These are phyloP conservation scores for Murina feae DNA, from an alignment of 2,113 vertebrate species.

Conservation along the genomic window DNA sequence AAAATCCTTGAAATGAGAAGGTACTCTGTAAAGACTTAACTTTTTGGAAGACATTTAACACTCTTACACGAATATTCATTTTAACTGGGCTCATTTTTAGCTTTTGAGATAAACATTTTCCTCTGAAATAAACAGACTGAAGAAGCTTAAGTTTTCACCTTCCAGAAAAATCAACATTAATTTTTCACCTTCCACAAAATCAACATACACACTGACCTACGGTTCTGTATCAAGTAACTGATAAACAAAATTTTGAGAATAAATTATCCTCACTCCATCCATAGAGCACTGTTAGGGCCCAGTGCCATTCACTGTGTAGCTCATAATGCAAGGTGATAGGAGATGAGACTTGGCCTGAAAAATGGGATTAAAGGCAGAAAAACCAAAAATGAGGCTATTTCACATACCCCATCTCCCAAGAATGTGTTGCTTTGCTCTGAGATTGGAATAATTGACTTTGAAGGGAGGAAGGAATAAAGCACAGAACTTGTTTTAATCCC, in stretches of 20 bases:
- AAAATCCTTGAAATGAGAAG: constrained; percentile 1
- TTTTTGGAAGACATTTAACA: background rate
- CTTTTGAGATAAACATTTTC: background rate
- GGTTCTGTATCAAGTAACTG: background rate
- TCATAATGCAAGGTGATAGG: background rate
- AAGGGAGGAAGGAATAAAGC: background rate
- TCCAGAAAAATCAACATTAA: constrained; percentile 7
- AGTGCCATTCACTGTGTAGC: background rate
- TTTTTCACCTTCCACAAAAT: constrained; percentile 24
- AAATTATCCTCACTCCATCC: background rate
- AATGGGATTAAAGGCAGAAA: background rate
- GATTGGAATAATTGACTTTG: constrained; percentile 40
- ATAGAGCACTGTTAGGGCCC: background rate
- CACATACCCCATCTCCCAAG: background rate
- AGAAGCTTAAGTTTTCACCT: background rate
- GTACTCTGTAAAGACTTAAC: background rate
- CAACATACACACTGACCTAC: background rate
- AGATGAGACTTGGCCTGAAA: background rate
- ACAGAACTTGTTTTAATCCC: background rate
- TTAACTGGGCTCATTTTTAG: constrained; percentile 5
- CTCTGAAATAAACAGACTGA: background rate
- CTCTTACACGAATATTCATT: background rate
- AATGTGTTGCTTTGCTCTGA: constrained; percentile 12
- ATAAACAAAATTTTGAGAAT: constrained; percentile 8
- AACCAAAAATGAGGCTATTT: constrained; percentile 6